Conservation (phyloP, 1,140 invertebrate genomes). For the Tyrophagus putrescentiae region DNA sequence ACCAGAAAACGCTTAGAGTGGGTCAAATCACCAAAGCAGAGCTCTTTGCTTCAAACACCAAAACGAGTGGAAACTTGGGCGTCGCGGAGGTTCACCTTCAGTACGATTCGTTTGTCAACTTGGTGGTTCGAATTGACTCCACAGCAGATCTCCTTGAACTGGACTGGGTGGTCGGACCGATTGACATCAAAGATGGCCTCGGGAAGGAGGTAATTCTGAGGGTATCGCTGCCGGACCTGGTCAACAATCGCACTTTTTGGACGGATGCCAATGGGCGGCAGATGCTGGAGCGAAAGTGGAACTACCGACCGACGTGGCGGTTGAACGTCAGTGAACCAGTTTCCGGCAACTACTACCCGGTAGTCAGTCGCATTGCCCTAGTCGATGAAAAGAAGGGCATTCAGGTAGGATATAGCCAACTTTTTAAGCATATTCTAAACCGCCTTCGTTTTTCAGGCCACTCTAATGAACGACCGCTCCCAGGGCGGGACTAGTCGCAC, state of each 20-base stretch:
- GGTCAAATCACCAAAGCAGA: no score
- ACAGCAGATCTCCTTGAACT: constrained; percentile 52
- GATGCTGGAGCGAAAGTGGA: constrained; percentile 46
- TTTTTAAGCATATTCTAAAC: no score
- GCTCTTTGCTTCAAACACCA: constrained; percentile 24
- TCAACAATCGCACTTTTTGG: constrained; percentile 35
- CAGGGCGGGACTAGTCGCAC: constrained; percentile 65
- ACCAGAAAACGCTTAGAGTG: constrained; percentile 26
- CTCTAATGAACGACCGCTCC: constrained; percentile 51
- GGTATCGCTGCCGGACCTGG: constrained; percentile 32
- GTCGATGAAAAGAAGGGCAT: constrained; percentile 27
- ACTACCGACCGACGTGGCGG: constrained; percentile 58
- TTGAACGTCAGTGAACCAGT: constrained; percentile 44
- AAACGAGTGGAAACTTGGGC: constrained; percentile 18
- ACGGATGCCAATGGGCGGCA: constrained; percentile 45
- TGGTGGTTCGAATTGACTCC: constrained; percentile 60
- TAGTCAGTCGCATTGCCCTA: constrained; percentile 63
- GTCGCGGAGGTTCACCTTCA: constrained; percentile 65
- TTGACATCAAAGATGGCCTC: constrained; percentile 32
- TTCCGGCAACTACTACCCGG: constrained; percentile 80
- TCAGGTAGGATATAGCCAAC: constrained; percentile 31
- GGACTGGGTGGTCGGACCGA: constrained; percentile 80
- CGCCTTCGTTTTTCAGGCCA: no score
- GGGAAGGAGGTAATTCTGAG: constrained; percentile 39
- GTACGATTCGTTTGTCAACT: constrained; percentile 57